Conservation (phyloP, 2,113 vertebrate genomes). For the Melanocharis versteri region DNA sequence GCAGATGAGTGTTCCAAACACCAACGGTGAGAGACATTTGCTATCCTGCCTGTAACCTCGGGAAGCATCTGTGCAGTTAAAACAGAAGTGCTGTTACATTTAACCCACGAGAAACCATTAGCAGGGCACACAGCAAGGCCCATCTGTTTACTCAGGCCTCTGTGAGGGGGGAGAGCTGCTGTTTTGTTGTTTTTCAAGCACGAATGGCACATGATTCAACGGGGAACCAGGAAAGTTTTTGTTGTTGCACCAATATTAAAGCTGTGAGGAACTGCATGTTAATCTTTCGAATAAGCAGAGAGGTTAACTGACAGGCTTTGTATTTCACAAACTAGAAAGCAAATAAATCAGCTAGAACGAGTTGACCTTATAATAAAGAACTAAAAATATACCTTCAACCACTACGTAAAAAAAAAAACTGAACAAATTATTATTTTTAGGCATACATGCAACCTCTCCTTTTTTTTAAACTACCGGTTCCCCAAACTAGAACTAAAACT, state of each 20-base stretch:
- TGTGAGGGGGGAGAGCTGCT: rapidly evolving
- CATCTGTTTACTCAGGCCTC: neutral
- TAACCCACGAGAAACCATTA: conserved; percentile 33
- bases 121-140: neutral
- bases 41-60: neutral
- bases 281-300: neutral
- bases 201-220: neutral
- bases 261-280: neutral
- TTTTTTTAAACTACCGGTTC: neutral
- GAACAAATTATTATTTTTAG: neutral
- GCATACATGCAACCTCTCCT: neutral
- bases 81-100: neutral
- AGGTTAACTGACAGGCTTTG: neutral
- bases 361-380: neutral
- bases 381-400: neutral
- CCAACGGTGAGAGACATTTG: neutral
- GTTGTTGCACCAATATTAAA: neutral
- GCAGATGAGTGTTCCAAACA: neutral
- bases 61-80: conserved; percentile 32
- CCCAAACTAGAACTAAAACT: neutral
- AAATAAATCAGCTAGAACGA: neutral
- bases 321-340: neutral
- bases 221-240: neutral
- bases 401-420: neutral
- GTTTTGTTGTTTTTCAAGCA: neutral